Evolutionary conservation across 2,113 vertebrate species (phyloP).

Genomic region (Archilochus colubris): DNA sequence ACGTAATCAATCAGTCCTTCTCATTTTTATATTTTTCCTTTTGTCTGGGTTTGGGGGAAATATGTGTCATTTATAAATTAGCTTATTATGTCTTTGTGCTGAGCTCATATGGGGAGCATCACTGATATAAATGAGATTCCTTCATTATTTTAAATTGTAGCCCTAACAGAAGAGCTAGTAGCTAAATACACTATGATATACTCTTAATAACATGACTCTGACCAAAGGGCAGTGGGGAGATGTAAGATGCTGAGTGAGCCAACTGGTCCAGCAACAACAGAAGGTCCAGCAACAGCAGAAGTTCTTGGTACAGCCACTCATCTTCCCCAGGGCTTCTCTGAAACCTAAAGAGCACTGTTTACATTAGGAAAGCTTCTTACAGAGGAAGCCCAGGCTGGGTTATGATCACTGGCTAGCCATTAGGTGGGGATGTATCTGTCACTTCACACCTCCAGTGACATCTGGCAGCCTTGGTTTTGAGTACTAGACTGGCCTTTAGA

Average conservation of each 20-base stretch:
- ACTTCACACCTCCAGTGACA: not conserved
- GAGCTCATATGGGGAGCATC: not conserved
- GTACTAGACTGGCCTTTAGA: not conserved
- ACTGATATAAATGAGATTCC: conserved; percentile 22
- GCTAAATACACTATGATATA: conserved; percentile 42
- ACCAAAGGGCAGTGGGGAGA: not conserved
- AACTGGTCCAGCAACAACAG: conserved; percentile 35
- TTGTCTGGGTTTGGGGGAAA: conserved; percentile 27
- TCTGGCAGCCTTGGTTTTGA: not conserved
- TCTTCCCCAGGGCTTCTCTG: not conserved
- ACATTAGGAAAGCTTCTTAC: not conserved
- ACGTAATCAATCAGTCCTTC: not conserved
- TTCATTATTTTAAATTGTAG: conserved; percentile 55
- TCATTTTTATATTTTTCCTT: conserved; percentile 8
- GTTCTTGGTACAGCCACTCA: not conserved
- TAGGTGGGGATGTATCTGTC: not conserved
- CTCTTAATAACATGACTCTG: conserved; percentile 41
- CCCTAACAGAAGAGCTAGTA: not conserved
- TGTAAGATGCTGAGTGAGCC: not conserved
- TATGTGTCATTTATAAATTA: conserved; percentile 40
- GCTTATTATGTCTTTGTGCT: conserved; percentile 6
- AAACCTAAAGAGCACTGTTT: not conserved
- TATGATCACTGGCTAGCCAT: not conserved
- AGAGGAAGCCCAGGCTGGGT: not conserved
- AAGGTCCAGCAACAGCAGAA: conserved; percentile 28